Percentiles rank a stretch among this genome's conserved stretches.
phyloP scores from a whole-genome alignment of 2,113 vertebrate species.

The Heterocephalus glaber region DNA sequence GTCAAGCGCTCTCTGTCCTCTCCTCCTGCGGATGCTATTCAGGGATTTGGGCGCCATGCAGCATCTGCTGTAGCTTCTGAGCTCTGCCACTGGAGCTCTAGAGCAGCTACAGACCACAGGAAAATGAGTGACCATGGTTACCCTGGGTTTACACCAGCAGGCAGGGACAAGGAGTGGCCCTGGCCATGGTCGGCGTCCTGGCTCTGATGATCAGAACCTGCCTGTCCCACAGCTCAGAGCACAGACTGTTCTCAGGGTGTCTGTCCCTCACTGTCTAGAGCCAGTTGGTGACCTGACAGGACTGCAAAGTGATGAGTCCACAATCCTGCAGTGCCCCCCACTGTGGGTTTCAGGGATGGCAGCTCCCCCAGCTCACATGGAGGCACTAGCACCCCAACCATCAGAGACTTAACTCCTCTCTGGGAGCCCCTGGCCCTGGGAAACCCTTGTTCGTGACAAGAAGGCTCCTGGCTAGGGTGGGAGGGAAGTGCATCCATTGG shows the following conservation, averaged over 20 bases:
- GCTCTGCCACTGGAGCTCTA: rapidly evolving
- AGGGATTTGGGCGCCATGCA: rapidly evolving
- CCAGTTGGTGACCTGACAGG: not conserved
- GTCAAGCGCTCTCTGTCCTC: not conserved
- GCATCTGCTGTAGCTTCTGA: not conserved
- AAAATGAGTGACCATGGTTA: not conserved
- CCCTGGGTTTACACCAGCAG: rapidly evolving
- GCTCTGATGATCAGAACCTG: not conserved
- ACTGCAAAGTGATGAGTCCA: no score
- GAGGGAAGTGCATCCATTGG: slow-evolving; percentile 16
- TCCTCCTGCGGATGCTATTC: not conserved
- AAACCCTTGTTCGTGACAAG: not conserved
- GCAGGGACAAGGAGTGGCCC: not conserved
- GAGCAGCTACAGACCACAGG: not conserved
- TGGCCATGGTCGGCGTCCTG: not conserved
- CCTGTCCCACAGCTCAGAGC: not conserved
- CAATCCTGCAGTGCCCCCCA: rapidly evolving
- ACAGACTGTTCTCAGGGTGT: not conserved
- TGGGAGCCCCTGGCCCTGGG: not conserved
- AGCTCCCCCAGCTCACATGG: not conserved
- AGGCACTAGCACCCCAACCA: not conserved
- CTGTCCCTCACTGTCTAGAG: not conserved
- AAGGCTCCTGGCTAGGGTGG: slow-evolving; percentile 53
- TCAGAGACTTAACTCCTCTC: not conserved
- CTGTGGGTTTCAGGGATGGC: not conserved